These are phyloP conservation scores for Meloidogyne exigua DNA, from an alignment of 1,140 invertebrate species.

Conservation along the genomic window DNA sequence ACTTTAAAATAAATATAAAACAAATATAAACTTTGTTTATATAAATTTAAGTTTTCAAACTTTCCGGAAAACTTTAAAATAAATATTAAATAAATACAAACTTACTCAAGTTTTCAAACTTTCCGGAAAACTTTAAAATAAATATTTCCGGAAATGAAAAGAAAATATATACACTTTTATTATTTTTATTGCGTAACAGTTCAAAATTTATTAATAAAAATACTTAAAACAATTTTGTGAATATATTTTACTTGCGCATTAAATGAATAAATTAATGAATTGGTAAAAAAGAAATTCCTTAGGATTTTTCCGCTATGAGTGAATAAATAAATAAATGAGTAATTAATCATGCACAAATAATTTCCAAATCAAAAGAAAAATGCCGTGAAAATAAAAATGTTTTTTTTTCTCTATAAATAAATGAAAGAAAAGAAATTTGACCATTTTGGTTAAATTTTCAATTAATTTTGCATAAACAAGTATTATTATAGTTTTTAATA, in stretches of 20 bases:
- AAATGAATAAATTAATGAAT: not conserved
- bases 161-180: not conserved
- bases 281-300: not conserved
- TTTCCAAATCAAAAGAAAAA: slow-evolving; percentile 1
- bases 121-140: no score
- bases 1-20: no score
- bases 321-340: not conserved
- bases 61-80: no score
- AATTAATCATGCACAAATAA: slow-evolving; percentile 1
- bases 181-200: not conserved
- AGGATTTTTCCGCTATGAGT: not conserved
- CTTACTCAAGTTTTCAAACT: no score
- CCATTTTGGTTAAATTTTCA: not conserved
- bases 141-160: no score
- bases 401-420: not conserved
- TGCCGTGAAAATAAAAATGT: not conserved
- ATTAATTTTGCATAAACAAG: slow-evolving; percentile 1
- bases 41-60: no score
- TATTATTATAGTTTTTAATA: not conserved
- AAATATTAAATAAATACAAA: no score
- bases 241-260: not conserved
- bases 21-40: no score
- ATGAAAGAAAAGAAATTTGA: not conserved
- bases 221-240: not conserved
- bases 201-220: not conserved